Evolutionary conservation across 2,797 vertebrate species (phyloP).

Genomic region (Hephaestus fuliginosus): DNA sequence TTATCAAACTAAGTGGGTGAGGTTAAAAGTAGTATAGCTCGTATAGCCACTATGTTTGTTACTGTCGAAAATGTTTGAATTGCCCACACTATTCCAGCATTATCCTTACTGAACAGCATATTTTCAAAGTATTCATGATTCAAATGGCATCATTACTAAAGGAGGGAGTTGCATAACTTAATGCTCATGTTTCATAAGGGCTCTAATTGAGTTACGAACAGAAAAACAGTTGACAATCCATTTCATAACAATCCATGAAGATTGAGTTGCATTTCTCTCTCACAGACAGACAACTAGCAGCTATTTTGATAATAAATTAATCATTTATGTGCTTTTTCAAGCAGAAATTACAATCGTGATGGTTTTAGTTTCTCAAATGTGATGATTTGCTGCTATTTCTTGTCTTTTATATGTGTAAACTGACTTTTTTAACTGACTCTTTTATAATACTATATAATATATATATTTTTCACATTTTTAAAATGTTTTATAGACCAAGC

Average conservation of each 20-base stretch:
- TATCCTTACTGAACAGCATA: slow-evolving; percentile 43
- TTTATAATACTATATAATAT: too few species aligned
- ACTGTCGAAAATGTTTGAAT: slow-evolving; percentile 21
- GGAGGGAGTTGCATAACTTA: slow-evolving; percentile 59
- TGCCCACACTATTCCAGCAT: slow-evolving; percentile 38
- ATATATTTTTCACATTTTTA: too few species aligned
- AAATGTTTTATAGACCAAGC: too few species aligned
- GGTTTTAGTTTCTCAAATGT: not conserved
- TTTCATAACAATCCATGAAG: not conserved
- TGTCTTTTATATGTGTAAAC: not conserved
- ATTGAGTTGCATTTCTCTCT: not conserved
- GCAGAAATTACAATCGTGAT: not conserved
- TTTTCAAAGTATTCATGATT: slow-evolving; percentile 61
- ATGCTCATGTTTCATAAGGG: slow-evolving; percentile 51
- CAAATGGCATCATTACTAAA: slow-evolving; percentile 52
- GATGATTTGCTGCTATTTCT: not conserved
- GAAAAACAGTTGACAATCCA: slow-evolving; percentile 3
- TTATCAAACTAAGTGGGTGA: slow-evolving; percentile 28
- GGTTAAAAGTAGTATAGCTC: not conserved
- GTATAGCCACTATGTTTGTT: slow-evolving; percentile 4
- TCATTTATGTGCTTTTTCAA: not conserved
- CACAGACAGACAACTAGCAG: not conserved
- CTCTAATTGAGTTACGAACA: slow-evolving; percentile 56
- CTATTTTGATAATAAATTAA: not conserved
- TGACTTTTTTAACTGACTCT: not conserved